phyloP scores from a whole-genome alignment of 2,113 vertebrate species.

The Lophotis ruficrista region DNA sequence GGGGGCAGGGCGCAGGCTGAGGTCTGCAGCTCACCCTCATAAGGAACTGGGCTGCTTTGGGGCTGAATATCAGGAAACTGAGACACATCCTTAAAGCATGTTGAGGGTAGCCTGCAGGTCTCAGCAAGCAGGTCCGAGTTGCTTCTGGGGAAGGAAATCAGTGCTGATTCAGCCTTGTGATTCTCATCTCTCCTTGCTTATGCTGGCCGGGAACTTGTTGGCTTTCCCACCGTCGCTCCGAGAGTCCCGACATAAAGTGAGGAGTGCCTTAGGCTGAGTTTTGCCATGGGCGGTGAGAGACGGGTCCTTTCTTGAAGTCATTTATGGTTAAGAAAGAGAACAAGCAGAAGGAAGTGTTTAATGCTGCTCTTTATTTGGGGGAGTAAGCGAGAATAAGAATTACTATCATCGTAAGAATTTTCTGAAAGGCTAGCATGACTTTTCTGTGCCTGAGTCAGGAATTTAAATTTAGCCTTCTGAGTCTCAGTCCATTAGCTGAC shows the following conservation, averaged over 20 bases:
- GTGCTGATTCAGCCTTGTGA: not conserved
- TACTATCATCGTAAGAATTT: slow-evolving; percentile 1
- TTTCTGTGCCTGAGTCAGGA: slow-evolving; percentile 10
- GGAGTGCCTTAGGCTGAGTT: not conserved
- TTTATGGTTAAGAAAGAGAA: not conserved
- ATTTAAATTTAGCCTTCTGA: not conserved
- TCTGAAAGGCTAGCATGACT: slow-evolving; percentile 12
- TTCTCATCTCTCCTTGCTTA: not conserved
- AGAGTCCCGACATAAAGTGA: not conserved
- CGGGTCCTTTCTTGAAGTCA: not conserved
- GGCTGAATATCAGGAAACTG: not conserved
- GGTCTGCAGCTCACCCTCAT: not conserved
- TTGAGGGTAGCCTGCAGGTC: not conserved
- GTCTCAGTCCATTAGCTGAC: not conserved
- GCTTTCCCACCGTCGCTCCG: not conserved
- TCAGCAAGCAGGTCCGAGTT: not conserved
- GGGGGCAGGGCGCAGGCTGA: not conserved
- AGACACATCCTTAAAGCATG: not conserved
- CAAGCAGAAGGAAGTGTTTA: not conserved
- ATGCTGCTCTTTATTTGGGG: not conserved
- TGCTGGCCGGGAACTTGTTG: not conserved
- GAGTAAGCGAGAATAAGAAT: not conserved
- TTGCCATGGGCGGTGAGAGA: not conserved
- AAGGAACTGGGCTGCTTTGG: not conserved
- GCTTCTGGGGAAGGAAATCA: not conserved